These are phyloP conservation scores for Cheirogaleus major DNA, from an alignment of 2,797 vertebrate genomes.

Conservation along the genomic window DNA sequence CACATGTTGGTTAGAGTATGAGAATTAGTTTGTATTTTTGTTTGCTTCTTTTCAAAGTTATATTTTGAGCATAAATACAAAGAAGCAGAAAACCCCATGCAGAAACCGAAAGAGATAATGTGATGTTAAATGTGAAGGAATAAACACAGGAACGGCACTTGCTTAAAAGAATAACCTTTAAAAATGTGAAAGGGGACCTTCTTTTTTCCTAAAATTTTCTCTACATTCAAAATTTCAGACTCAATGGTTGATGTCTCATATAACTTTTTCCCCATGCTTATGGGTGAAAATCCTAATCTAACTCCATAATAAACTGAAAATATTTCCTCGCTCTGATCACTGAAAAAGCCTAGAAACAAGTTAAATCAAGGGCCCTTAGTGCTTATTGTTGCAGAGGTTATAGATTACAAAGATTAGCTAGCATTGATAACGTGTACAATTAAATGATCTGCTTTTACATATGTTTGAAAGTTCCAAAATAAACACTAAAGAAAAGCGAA, in stretches of 20 bases:
- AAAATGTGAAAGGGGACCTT: background rate
- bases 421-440: background rate
- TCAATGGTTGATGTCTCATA: background rate
- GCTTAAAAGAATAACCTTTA: background rate
- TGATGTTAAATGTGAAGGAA: background rate
- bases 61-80: background rate
- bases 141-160: background rate
- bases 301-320: background rate
- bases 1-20: rapidly evolving
- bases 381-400: background rate
- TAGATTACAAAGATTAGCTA: background rate
- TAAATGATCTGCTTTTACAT: background rate
- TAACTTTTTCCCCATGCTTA: background rate
- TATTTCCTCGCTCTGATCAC: background rate
- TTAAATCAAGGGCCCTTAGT: background rate
- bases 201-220: background rate
- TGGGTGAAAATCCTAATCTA: background rate
- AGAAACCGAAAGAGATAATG: background rate
- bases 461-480: background rate
- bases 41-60: background rate
- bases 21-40: background rate
- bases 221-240: background rate
- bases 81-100: rapidly evolving
- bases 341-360: background rate
- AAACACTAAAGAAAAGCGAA: background rate